Base-by-base conservation (phyloP, 2,113 vertebrate species). In the Psilopogon haemacephalus region DNA sequence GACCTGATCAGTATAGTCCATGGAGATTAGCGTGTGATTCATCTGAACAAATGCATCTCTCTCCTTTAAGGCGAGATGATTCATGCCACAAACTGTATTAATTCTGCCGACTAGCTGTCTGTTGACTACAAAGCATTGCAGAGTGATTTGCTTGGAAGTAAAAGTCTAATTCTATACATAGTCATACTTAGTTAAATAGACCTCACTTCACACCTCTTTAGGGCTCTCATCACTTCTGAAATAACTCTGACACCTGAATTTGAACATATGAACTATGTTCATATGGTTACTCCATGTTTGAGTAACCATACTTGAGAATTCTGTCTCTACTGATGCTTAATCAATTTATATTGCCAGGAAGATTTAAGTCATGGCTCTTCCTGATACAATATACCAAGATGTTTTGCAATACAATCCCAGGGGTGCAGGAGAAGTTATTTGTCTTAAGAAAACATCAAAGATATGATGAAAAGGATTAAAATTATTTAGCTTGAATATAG, bases 21-120 rank as follows among this genome's bases (percentile, higher is more conserved):
- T 74, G 46, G 76, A 94, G 56, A 63, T 84, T 28, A 74, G 40
- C 8, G 17, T 32, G 59, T 93, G 88, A 95, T 73, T 92, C 90
- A 93, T 67, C 50, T 74, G 67, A 44, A 44, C 63, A 83, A 90
- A 86, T 40, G 18, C 28, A 80, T 40, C 40, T 73, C 30, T 86
- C 19, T 59, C 59, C 63, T 81, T 85, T 33, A 80, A 52, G 52
- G 52, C 71, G 60, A 88, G 46, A 84, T 90, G 93, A 93, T 50
- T 91, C 86, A 86, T 32, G 16, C 33, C 44, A 50, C 0, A 2
- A 77, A 55, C 65, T 46, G 26, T n/a, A 48, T 27, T 68, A 75
- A 37, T 24, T 74, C 46, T 44, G 38, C 74, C 55, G 33, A 93
- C 52, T 85, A 79, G 54, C 33, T 79, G 78, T 64, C 58, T 63